Base-by-base conservation (phyloP, 1,140 invertebrate genomes). In the Brachionus asplanchnoidis region DNA sequence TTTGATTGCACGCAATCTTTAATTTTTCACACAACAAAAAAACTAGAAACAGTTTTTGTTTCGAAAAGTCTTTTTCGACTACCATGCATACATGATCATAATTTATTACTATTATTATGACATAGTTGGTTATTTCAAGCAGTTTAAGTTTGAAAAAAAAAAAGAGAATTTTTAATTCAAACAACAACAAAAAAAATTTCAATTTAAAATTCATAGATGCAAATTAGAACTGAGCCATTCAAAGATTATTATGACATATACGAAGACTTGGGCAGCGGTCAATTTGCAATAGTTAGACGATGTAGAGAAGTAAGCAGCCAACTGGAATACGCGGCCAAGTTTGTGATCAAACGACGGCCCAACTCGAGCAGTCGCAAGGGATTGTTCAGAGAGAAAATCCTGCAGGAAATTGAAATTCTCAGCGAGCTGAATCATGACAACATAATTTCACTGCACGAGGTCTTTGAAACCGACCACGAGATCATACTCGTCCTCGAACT, bases 241-340 rank as follows among this genome's bases (percentile, higher is more conserved):
- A 46, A 46, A 50, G 82, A 84, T 44, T 17, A 36, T 28, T 84
- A 84, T 56, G 60, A 84, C 36, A 36, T 84, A 17, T 68, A 36
- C 46, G 66, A 84, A 46, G 82, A 84, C 17, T 26, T 84, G 20
- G 82, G 82, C 85, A 97, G 96, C 89, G 97, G 97, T 46, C 97
- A 98, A 91, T 98, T 97, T 90, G 97, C 96, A 17, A 93, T 95
- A 84, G 96, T 98, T 68, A 93, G 94, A 86, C 93, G 94, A 89
- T 95, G 95, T 86, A 92, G 92, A n/a, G 94, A 97, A 89, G 92
- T 93, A 88, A 92, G 93, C 85, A 95, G 94, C 8, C 94, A 94
- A 32, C 91, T 92, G 86, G 93, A 95, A 88, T 98, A 94, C 91
- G 97, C 97, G 1, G 97, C 96, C 85, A 98, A 98, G 91, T 96